Conservation (phyloP, 2,888 invertebrate genomes). For the Portevinia maculata region DNA sequence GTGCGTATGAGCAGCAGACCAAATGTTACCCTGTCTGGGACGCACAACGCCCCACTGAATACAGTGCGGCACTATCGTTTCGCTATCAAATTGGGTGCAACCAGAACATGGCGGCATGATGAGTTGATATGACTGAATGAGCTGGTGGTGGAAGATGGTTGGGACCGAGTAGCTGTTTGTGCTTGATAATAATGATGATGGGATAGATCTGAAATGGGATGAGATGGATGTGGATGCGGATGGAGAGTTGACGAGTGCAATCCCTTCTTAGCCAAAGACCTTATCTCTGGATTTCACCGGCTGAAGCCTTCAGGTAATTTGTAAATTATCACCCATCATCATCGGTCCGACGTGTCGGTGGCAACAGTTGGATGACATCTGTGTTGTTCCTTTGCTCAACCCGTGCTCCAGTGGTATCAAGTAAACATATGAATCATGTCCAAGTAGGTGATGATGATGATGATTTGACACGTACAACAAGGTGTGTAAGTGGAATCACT, state of each 20-base stretch:
- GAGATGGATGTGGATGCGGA: slow-evolving; percentile 59
- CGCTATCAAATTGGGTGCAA: slow-evolving; percentile 74
- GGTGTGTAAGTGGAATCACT: slow-evolving; percentile 56
- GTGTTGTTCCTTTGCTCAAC: neutral
- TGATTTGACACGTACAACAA: slow-evolving; percentile 65
- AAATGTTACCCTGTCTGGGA: slow-evolving; percentile 44
- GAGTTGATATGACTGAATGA: slow-evolving; percentile 32
- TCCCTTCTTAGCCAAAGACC: slow-evolving; percentile 54
- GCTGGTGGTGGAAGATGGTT: neutral
- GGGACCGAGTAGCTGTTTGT: slow-evolving; percentile 17
- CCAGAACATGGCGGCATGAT: slow-evolving; percentile 54
- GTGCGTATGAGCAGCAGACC: slow-evolving; percentile 62
- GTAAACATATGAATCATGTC: slow-evolving; percentile 50
- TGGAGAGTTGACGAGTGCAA: slow-evolving; percentile 58
- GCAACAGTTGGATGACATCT: slow-evolving; percentile 65
- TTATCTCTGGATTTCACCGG: slow-evolving; percentile 54
- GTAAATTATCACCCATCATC: slow-evolving; percentile 74
- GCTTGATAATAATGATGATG: slow-evolving; percentile 60
- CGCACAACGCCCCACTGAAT: slow-evolving; percentile 67
- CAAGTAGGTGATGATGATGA: slow-evolving; percentile 49
- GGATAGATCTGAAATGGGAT: slow-evolving; percentile 42
- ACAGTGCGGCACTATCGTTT: slow-evolving; percentile 64
- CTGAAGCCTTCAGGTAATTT: slow-evolving; percentile 69
- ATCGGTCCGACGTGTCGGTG: slow-evolving; percentile 68
- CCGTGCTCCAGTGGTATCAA: slow-evolving; percentile 39